A percentile compares a stretch with the other conserved stretches of the same genome.
These are phyloP conservation scores for Tamias sibiricus DNA, from an alignment of 2,113 vertebrate species.

Conservation along the genomic window DNA sequence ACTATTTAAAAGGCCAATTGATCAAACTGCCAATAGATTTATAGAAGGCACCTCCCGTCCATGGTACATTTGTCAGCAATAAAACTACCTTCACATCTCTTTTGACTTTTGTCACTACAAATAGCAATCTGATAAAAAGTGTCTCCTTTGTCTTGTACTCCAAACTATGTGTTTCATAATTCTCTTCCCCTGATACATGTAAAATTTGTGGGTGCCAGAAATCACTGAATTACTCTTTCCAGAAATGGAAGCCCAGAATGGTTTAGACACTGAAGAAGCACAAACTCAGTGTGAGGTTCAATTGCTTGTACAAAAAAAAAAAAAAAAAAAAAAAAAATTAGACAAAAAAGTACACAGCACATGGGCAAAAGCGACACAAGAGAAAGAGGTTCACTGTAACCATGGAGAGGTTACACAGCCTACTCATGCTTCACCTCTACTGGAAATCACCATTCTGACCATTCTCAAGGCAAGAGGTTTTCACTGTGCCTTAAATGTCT, in stretches of 20 bases:
- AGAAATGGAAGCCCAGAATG: conserved; percentile 13
- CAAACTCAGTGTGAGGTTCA: neutral
- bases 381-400: neutral
- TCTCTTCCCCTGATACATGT: neutral
- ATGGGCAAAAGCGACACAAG: neutral
- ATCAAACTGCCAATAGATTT: neutral
- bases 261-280: conserved; percentile 22
- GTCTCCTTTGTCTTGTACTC: neutral
- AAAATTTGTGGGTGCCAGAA: neutral
- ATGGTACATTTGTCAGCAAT: neutral
- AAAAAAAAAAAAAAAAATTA: too few relatives aligned
- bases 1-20: neutral
- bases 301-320: neutral
- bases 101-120: neutral
- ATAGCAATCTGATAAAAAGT: neutral
- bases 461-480: neutral
- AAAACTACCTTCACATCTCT: neutral
- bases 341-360: neutral
- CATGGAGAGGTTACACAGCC: neutral
- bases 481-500: neutral
- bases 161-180: neutral
- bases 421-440: neutral
- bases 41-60: neutral
- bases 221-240: conserved; percentile 3
- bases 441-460: neutral